Base-by-base conservation (phyloP, 2,797 vertebrate species). In the Phoebastria nigripes region DNA sequence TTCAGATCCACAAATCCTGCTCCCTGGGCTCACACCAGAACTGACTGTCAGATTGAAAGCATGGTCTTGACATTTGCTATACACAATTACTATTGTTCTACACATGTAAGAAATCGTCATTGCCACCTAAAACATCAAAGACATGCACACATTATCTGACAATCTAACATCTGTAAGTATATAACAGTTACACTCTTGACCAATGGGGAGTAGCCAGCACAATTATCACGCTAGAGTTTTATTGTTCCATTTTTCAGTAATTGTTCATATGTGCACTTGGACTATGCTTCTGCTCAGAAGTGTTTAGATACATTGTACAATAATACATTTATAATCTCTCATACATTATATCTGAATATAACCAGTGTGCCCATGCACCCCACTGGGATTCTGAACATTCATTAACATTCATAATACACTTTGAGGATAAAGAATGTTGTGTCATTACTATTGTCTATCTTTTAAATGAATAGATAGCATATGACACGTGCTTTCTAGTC, bases 101-200 rank as follows among this genome's bases (percentile, higher is more conserved):
- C 19, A 21, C 1, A 0, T 8, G 10, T 17, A 26, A 49, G 54
- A 41, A 82, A 37, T 31, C 1, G 1, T 42, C 25, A 9, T 0
- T 56, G 51, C 46, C 37, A 37, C 25, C 31, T 42, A 35, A 61
- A 86, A 3, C 46, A 61, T 6, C 6, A 25, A 31, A 52, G 54
- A 6, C 31, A 14, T 0, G 6, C 39, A 54, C 39, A 58, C 16
- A 1, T 4, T 31, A 12, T 15, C 73, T 54, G 61, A 22, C 56
- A 28, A 19, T 25, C 56, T 10, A 26, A 58, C 12, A 31, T 9
- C 41, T 56, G 5, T 16, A 58, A 72, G 31, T 35, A 22, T 9
- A 0, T 4, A 20, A 9, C n/a, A 47, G 15, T 12, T 28, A 62
- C 26, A 20, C 21, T 39, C 52, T 44, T n/a, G 12, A 35, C 52